A percentile compares a stretch with the other conserved stretches of the same genome.
Evolutionary conservation across 2,113 vertebrate genomes (phyloP).

Genomic region (Muscicapa adusta): DNA sequence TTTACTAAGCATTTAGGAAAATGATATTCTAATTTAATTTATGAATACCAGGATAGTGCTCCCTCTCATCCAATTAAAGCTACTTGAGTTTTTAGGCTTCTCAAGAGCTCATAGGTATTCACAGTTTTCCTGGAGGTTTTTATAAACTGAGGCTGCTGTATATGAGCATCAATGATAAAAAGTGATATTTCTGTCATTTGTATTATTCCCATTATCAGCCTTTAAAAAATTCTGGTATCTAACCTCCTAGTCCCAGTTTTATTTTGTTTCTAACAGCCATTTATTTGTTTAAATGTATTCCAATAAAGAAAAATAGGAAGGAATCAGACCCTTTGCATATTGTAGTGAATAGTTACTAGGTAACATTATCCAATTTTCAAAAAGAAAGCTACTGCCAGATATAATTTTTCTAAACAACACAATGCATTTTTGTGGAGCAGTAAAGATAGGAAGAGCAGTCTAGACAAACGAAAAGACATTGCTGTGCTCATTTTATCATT

Average conservation of each 20-base stretch:
- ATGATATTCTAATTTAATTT: neutral
- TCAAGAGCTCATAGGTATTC: neutral
- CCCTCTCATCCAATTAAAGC: neutral
- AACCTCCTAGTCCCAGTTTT: neutral
- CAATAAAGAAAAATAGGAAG: neutral
- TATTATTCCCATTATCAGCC: neutral
- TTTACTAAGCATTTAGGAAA: neutral
- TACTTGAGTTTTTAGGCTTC: neutral
- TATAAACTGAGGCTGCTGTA: neutral
- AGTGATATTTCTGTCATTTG: neutral
- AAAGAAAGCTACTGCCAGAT: neutral
- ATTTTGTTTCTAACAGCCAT: neutral
- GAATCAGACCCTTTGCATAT: neutral
- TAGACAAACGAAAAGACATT: neutral
- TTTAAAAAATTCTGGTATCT: neutral
- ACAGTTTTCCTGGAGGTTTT: neutral
- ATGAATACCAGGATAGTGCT: neutral
- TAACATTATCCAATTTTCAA: neutral
- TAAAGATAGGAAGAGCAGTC: neutral
- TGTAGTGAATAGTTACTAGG: neutral
- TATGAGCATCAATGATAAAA: neutral
- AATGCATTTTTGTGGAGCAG: conserved; percentile 6
- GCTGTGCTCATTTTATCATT: neutral
- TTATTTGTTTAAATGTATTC: neutral
- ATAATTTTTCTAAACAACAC: neutral